phyloP scores from a whole-genome alignment of 2,797 vertebrate genomes.

The Oreochromis grahami region DNA sequence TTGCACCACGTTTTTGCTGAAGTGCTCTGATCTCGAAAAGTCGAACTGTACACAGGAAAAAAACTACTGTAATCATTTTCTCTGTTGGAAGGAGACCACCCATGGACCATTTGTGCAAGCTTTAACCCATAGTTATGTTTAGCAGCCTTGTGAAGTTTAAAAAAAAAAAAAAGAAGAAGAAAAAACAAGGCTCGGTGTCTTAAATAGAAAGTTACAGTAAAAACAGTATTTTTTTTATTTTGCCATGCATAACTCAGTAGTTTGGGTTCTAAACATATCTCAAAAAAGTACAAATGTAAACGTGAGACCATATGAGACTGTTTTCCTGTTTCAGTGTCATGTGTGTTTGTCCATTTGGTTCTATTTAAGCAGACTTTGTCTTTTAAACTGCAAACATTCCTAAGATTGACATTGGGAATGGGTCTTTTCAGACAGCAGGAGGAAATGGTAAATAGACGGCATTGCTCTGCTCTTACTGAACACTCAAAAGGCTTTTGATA shows the following conservation, averaged over 20 bases:
- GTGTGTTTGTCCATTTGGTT: neutral
- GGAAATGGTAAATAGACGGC: neutral
- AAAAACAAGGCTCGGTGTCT: too few species aligned
- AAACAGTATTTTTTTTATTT: neutral
- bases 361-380: neutral
- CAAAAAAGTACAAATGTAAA: neutral
- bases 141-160: neutral
- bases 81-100: neutral
- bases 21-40: neutral
- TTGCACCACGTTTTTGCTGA: neutral
- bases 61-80: neutral
- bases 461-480: neutral
- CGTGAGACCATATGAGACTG: neutral
- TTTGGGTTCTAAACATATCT: neutral
- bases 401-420: fast-evolving
- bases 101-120: neutral
- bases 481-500: neutral
- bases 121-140: neutral
- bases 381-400: neutral
- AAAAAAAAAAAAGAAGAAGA: too few species aligned
- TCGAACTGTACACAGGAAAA: neutral
- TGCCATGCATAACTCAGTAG: neutral
- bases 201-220: neutral
- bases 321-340: neutral
- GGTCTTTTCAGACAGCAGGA: neutral